phyloP scores from a whole-genome alignment of 2,888 invertebrate genomes.

The Philereme vetulata region DNA sequence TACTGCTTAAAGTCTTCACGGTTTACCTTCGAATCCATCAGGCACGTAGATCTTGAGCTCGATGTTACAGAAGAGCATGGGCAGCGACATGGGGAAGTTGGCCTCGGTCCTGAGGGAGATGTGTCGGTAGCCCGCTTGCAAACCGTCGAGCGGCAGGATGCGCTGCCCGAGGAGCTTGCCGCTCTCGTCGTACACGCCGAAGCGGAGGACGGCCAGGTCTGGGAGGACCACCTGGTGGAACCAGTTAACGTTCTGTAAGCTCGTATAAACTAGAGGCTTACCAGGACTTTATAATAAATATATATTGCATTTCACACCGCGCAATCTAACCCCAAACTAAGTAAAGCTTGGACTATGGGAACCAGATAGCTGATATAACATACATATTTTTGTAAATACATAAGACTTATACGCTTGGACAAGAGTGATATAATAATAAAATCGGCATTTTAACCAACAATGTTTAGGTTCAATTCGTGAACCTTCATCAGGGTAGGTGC shows the following conservation, averaged over 20 bases:
- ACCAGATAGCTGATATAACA: too few species aligned
- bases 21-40: conserved; percentile 96
- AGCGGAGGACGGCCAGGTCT: conserved; percentile 97
- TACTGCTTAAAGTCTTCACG: neutral
- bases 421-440: too few species aligned
- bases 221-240: conserved; percentile 94
- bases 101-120: conserved; percentile 99
- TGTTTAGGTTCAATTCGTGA: too few species aligned
- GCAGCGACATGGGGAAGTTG: conserved; percentile 99
- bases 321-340: too few species aligned
- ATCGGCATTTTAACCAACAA: too few species aligned
- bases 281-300: too few species aligned
- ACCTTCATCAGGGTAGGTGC: too few species aligned
- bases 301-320: too few species aligned
- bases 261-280: too few species aligned
- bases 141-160: conserved; percentile 98
- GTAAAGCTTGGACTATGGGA: too few species aligned
- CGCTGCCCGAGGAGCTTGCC: conserved; percentile 98
- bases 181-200: conserved; percentile 99
- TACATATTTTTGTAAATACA: too few species aligned
- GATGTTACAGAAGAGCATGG: conserved; percentile 99
- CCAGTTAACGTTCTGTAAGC: neutral
- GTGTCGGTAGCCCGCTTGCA: conserved; percentile 99
- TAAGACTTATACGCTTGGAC: too few species aligned
- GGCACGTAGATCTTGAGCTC: conserved; percentile 99